Evolutionary conservation across 2,888 invertebrate species (phyloP).

Genomic region (Laothoe populi): DNA sequence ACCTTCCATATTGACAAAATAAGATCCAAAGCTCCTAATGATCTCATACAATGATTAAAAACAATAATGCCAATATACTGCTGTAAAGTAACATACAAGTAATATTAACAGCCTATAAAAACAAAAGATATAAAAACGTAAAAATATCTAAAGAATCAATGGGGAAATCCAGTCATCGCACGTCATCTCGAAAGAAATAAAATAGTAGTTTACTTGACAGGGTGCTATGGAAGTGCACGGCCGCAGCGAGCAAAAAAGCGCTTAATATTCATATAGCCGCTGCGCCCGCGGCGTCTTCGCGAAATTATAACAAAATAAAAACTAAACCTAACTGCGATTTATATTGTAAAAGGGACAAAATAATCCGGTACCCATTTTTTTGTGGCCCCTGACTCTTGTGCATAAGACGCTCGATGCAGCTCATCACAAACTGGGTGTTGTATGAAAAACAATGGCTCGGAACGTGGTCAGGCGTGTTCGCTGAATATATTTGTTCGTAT

Average conservation of each 20-base stretch:
- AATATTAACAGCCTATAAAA: neutral
- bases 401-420: slow-evolving; percentile 30
- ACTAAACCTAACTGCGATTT: slow-evolving; percentile 66
- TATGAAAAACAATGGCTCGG: slow-evolving; percentile 61
- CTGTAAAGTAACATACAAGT: neutral
- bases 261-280: slow-evolving; percentile 76
- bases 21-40: too few species aligned
- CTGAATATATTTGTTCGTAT: slow-evolving; percentile 72
- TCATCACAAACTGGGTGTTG: slow-evolving; percentile 45
- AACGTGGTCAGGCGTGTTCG: slow-evolving; percentile 53
- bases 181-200: slow-evolving; percentile 21
- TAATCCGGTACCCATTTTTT: slow-evolving; percentile 45
- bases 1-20: too few species aligned
- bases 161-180: neutral
- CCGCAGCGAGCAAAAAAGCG: slow-evolving; percentile 59
- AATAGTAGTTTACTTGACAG: slow-evolving; percentile 25
- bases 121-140: neutral
- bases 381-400: slow-evolving; percentile 42
- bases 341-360: slow-evolving; percentile 71
- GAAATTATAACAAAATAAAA: slow-evolving; percentile 82
- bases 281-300: slow-evolving; percentile 74
- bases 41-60: neutral
- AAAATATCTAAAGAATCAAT: slow-evolving; percentile 11
- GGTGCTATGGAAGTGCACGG: slow-evolving; percentile 49
- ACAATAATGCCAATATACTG: neutral